phyloP scores from a whole-genome alignment of 2,888 invertebrate species.

The Synanthedon formicaeformis region DNA sequence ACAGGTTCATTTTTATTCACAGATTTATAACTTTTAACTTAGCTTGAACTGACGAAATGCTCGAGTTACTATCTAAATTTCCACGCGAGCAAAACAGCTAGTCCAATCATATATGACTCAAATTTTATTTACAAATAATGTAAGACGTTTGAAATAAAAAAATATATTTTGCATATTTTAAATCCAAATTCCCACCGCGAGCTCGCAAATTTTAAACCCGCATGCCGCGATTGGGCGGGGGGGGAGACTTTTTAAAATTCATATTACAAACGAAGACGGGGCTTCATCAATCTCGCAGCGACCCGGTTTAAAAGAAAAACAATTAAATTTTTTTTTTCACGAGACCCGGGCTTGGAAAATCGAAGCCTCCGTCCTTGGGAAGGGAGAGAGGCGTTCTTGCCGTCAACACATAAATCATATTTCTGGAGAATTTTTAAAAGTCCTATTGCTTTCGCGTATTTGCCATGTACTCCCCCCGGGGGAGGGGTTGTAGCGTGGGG shows the following conservation, averaged over 20 bases:
- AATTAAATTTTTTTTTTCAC: constrained; percentile 12
- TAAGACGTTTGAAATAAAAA: neutral
- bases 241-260: constrained; percentile 6
- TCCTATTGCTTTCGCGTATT: constrained; percentile 72
- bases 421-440: constrained; percentile 72
- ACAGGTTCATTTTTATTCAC: no score
- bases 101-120: no score
- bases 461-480: constrained; percentile 66
- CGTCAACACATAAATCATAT: constrained; percentile 72
- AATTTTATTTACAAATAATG: no score
- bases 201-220: neutral
- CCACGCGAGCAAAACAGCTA: no score
- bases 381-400: constrained; percentile 54
- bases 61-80: no score
- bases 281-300: constrained; percentile 10
- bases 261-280: constrained; percentile 1
- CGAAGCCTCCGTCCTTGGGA: constrained; percentile 64
- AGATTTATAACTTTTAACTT: no score
- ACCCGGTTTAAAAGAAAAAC: constrained; percentile 17
- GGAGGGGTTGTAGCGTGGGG: constrained; percentile 9
- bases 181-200: neutral
- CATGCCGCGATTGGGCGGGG: neutral
- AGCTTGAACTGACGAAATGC: no score
- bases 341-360: constrained; percentile 63
- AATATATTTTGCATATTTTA: neutral